Conservation (phyloP, 2,113 vertebrate species). For the Passer montanus region DNA sequence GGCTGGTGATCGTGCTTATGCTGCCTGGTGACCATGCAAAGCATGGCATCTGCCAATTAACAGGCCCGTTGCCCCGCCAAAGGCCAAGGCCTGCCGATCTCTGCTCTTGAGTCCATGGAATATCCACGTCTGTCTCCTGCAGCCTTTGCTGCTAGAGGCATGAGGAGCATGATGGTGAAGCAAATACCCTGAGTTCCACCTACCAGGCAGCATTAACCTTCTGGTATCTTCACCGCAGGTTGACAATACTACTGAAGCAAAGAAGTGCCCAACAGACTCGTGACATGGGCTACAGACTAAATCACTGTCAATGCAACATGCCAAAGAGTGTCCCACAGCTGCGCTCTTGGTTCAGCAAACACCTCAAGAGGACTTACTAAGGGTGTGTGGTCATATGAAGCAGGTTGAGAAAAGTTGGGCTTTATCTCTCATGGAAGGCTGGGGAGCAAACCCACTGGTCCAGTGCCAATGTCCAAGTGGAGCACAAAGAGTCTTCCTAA, state of each 20-base stretch:
- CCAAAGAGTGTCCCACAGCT: neutral
- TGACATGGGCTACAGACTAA: neutral
- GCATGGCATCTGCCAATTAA: neutral
- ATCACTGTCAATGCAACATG: neutral
- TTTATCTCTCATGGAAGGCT: neutral
- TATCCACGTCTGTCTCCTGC: neutral
- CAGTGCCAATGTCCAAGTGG: neutral
- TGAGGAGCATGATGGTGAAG: neutral
- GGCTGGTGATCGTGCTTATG: neutral
- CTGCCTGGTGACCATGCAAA: neutral
- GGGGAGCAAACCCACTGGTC: neutral
- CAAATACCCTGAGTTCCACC: neutral
- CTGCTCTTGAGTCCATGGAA: neutral
- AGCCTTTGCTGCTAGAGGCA: neutral
- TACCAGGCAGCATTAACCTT: neutral
- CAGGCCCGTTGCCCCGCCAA: neutral
- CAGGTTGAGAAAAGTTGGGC: neutral
- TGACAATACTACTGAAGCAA: neutral
- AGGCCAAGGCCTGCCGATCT: neutral
- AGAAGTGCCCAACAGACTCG: neutral
- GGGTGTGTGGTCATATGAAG: neutral
- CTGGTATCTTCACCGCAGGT: fast-evolving
- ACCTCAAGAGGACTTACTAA: neutral
- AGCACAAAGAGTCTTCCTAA: neutral
- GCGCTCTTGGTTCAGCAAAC: neutral